phyloP scores from a whole-genome alignment of 2,113 vertebrate genomes.

The Aptenodytes forsteri region DNA sequence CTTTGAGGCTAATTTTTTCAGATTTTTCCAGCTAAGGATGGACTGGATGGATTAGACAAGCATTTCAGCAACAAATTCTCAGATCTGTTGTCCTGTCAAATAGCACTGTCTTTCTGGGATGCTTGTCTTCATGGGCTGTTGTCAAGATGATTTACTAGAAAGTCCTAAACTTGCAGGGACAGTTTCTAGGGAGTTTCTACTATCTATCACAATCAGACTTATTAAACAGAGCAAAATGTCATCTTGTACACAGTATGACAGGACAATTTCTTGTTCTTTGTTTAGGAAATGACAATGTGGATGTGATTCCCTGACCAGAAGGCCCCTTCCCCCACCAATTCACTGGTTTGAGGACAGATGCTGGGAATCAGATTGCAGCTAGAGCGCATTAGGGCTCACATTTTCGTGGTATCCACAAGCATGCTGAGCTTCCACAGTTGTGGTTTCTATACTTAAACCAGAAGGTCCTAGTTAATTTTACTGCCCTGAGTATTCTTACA shows the following conservation, averaged over 20 bases:
- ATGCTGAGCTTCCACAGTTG: conserved; percentile 53
- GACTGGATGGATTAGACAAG: not conserved
- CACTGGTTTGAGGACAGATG: conserved; percentile 40
- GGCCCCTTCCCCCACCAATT: not conserved
- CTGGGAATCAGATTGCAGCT: conserved; percentile 57
- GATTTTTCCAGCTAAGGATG: not conserved
- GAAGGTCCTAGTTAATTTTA: conserved; percentile 47
- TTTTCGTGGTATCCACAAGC: conserved; percentile 41
- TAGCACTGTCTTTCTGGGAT: not conserved
- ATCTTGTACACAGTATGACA: not conserved
- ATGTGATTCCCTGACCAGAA: not conserved
- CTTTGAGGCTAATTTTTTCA: not conserved
- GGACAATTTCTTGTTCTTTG: conserved; percentile 11
- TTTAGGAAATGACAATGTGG: not conserved
- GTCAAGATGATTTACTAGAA: not conserved
- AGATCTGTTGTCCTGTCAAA: not conserved
- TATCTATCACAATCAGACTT: not conserved
- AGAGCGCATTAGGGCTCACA: not conserved
- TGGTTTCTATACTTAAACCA: conserved; percentile 63
- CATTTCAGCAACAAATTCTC: not conserved
- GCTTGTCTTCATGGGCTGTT: not conserved
- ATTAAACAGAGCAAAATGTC: not conserved
- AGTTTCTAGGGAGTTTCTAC: not conserved
- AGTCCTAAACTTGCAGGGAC: not conserved
- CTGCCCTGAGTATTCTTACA: conserved; percentile 4